phyloP scores from a whole-genome alignment of 2,113 vertebrate species.

The Hyperopisus bebe region DNA sequence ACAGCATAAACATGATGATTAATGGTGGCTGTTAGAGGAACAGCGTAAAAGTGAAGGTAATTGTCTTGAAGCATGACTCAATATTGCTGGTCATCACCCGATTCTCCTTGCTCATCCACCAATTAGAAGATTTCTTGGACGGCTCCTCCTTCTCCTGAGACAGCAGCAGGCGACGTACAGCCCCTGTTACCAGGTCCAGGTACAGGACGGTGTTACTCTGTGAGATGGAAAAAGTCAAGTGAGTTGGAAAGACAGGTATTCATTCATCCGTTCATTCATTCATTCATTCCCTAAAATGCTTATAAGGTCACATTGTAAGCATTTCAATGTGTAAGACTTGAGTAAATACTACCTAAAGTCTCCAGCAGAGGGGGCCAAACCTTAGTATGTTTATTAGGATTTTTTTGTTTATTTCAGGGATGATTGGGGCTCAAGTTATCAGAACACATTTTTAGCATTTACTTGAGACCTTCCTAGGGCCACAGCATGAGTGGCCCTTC shows the following conservation, averaged over 20 bases:
- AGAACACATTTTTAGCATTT: neutral
- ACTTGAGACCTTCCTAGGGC: neutral
- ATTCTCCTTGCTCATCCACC: constrained; percentile 78
- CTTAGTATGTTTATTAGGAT: neutral
- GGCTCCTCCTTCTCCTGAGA: constrained; percentile 53
- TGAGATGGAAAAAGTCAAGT: constrained; percentile 30
- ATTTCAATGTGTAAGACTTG: neutral
- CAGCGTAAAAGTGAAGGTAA: neutral
- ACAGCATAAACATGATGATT: neutral
- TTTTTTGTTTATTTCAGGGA: neutral
- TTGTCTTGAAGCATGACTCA: neutral
- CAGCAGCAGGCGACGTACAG: constrained; percentile 68
- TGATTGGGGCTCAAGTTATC: neutral
- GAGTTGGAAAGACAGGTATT: neutral
- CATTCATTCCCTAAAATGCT: neutral
- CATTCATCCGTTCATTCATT: neutral
- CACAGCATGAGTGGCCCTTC: neutral
- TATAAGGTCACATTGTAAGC: neutral
- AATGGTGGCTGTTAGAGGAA: neutral
- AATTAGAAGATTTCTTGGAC: constrained; percentile 57
- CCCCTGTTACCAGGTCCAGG: constrained; percentile 67
- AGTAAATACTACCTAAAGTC: neutral
- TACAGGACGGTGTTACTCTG: constrained; percentile 82
- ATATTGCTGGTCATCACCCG: constrained; percentile 51
- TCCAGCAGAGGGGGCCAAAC: constrained; percentile 31